phyloP scores from a whole-genome alignment of 1,140 invertebrate species.

The Choristoneura fumiferana region DNA sequence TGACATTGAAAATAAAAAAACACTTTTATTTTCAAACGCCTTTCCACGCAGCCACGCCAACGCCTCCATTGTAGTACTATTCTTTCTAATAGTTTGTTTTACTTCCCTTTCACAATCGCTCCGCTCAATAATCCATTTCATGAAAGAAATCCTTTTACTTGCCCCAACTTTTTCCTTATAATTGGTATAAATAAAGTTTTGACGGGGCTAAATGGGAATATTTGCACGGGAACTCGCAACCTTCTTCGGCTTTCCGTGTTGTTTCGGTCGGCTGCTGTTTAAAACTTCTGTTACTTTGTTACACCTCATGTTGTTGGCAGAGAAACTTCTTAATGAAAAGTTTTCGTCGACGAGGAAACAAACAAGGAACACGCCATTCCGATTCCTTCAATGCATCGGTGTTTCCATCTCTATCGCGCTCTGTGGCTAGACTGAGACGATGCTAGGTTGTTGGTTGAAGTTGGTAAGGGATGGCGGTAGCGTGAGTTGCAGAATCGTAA shows the following conservation, averaged over 20 bases:
- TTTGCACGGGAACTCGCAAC: not conserved
- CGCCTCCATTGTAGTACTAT: not conserved
- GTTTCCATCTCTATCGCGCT: not conserved
- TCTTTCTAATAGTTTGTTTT: not conserved
- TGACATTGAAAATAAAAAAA: not conserved
- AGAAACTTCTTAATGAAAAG: constrained; percentile 15
- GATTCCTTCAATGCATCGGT: not conserved
- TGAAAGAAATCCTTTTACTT: constrained; percentile 1
- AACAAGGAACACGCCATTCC: constrained; percentile 4
- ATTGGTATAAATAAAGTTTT: constrained; percentile 14
- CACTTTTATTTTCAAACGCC: not conserved
- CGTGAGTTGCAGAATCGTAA: constrained; percentile 6
- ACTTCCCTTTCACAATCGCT: not conserved
- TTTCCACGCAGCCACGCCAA: not conserved
- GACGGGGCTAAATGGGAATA: constrained; percentile 1
- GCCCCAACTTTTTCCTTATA: constrained; percentile 2
- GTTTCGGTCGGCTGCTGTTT: constrained; percentile 12
- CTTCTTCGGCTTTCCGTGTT: constrained; percentile 2
- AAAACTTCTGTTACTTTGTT: constrained; percentile 11
- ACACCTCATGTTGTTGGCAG: constrained; percentile 11
- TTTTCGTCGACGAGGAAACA: constrained; percentile 3
- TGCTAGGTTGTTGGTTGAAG: too few relatives aligned
- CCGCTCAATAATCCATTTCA: not conserved
- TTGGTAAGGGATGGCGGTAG: not conserved
- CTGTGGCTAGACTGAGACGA: not conserved